Base-by-base conservation (phyloP, 2,888 invertebrate genomes). In the Steinernema scapterisci region DNA sequence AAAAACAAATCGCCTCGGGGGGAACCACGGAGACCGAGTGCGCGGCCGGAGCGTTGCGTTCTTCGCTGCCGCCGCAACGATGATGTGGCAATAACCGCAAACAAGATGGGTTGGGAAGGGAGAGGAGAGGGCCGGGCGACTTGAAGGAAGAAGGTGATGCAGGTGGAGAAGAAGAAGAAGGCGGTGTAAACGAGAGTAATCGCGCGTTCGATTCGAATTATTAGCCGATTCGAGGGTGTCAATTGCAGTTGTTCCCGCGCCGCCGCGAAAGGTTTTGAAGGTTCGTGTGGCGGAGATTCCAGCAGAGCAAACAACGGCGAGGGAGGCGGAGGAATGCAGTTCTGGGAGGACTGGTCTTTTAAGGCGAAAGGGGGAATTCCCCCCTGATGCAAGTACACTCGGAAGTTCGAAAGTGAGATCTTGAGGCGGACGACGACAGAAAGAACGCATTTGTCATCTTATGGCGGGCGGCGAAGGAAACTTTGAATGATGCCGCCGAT, bases 221-320 rank as follows among this genome's bases (percentile, higher is more conserved):
- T 63, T 63, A 63, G 63, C 63, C 63, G 63, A 63, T 63, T 63
- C 63, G 63, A 31, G 27, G 63, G 63, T 63, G 63, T 63, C 63
- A 63, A 63, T 63, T 63, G 63, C 63, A 63, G 5, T 63, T 25
- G 63, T 63, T 63, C 63, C 27, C 63, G 63, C 63, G 63, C 54
- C 63, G 63, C 54, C 16, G 48, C 3, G 48, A 48, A 19, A 19
- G 48, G 48, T 48, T 48, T 19, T 48, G 48, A 48, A 31, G 63
- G 63, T 31, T 31, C 38, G 63, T 19, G 31, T 31, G 31, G 9
- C 27, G 63, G 31, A 54, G 25, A 51, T 51, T 51, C 54, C 63
- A 63, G 31, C 63, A 27, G 63, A 63, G 38, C 63, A 63, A 54
- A 63, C 63, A 27, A 9, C 25, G 54, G 23, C 54, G 23, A 23